These are phyloP conservation scores for Melanotus villosus DNA, from an alignment of 2,888 invertebrate species.

Conservation along the genomic window DNA sequence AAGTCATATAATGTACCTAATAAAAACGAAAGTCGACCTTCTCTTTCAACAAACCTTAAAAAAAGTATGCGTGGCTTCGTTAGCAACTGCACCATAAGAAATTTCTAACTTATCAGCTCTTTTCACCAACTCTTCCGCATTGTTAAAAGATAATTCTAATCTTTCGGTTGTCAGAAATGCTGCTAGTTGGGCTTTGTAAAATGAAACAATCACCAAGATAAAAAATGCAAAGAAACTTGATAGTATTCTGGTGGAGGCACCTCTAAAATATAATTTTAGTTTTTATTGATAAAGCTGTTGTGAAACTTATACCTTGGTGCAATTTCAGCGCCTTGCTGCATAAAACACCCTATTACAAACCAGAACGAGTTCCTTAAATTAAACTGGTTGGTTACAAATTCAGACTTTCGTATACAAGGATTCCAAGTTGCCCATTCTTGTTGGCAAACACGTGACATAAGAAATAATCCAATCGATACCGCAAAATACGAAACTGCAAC, in stretches of 20 bases:
- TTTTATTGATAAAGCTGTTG: not conserved
- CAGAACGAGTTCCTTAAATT: slow-evolving; percentile 76
- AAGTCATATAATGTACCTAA: not conserved
- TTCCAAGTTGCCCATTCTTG: slow-evolving; percentile 78
- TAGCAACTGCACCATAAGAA: slow-evolving; percentile 86
- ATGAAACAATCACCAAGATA: slow-evolving; percentile 88
- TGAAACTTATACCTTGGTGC: slow-evolving; percentile 73
- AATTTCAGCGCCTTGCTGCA: slow-evolving; percentile 77
- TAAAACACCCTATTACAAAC: slow-evolving; percentile 76
- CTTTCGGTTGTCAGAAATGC: slow-evolving; percentile 91
- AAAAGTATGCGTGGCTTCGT: slow-evolving; percentile 90
- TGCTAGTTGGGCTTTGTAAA: slow-evolving; percentile 93
- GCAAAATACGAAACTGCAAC: slow-evolving; percentile 77
- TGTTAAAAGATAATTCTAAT: slow-evolving; percentile 78
- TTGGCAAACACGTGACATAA: slow-evolving; percentile 74
- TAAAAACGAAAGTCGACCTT: not conserved
- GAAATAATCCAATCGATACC: slow-evolving; percentile 75
- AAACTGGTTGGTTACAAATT: slow-evolving; percentile 75
- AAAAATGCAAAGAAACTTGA: slow-evolving; percentile 94
- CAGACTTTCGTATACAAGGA: slow-evolving; percentile 74
- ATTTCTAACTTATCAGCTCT: slow-evolving; percentile 85
- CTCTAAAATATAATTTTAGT: slow-evolving; percentile 69
- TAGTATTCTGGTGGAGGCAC: slow-evolving; percentile 89
- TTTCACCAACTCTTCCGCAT: slow-evolving; percentile 86
- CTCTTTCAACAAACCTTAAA: slow-evolving; percentile 78